Percentiles rank a stretch among this genome's conserved stretches.
Evolutionary conservation across 2,888 invertebrate genomes (phyloP).

Genomic region (Morpho achilles): DNA sequence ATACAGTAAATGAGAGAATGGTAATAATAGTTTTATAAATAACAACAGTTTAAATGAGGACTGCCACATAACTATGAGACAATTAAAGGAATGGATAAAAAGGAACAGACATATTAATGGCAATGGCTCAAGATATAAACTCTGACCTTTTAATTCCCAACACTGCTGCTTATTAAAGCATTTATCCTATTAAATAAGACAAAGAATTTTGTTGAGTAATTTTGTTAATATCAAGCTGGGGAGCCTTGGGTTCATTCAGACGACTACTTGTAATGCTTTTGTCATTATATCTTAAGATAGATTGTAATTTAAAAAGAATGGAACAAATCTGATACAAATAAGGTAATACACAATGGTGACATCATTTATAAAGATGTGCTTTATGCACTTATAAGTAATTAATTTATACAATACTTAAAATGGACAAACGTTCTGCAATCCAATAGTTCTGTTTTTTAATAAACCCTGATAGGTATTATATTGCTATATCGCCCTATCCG

Average conservation of each 20-base stretch:
- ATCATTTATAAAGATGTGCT: neutral
- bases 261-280: neutral
- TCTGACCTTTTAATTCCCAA: constrained; percentile 46
- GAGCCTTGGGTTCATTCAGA: neutral
- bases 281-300: too few relatives aligned
- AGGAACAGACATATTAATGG: constrained; percentile 24
- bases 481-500: too few relatives aligned
- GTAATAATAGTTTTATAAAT: too few relatives aligned
- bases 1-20: too few relatives aligned
- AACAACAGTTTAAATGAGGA: neutral
- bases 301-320: too few relatives aligned
- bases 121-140: constrained; percentile 38
- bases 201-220: constrained; percentile 7
- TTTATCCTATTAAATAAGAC: constrained; percentile 36
- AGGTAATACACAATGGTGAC: neutral
- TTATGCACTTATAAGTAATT: neutral
- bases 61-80: constrained; percentile 12
- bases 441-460: too few relatives aligned
- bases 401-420: neutral
- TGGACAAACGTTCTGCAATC: too few relatives aligned
- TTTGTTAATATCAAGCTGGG: neutral
- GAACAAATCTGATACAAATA: too few relatives aligned
- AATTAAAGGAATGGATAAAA: constrained; percentile 21
- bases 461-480: too few relatives aligned
- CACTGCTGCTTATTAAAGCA: constrained; percentile 43